phyloP scores from a whole-genome alignment of 2,888 invertebrate species.

The Brachycybe producta region DNA sequence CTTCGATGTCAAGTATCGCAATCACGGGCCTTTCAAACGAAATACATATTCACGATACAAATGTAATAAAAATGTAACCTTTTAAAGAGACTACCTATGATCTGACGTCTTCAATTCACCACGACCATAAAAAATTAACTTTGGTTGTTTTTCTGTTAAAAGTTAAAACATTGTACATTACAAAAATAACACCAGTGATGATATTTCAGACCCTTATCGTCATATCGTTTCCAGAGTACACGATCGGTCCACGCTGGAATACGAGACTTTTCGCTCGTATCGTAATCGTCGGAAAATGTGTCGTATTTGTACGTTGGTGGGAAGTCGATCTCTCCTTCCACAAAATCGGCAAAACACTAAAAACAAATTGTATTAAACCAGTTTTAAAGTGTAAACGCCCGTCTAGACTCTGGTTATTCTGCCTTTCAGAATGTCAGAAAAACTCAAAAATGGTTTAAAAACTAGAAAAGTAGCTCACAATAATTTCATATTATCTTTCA shows the following conservation, averaged over 20 bases:
- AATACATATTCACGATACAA: slow-evolving; percentile 2
- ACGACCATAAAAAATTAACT: slow-evolving; percentile 73
- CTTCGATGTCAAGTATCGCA: slow-evolving; percentile 76
- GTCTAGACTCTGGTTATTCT: too few relatives aligned
- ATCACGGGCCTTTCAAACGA: slow-evolving; percentile 62
- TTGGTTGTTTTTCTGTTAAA: slow-evolving; percentile 47
- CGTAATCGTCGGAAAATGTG: slow-evolving; percentile 95
- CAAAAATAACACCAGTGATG: neutral
- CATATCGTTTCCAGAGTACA: slow-evolving; percentile 71
- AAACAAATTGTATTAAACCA: slow-evolving; percentile 15
- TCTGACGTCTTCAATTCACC: slow-evolving; percentile 95
- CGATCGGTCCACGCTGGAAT: slow-evolving; percentile 98
- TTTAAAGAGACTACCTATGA: slow-evolving; percentile 44
- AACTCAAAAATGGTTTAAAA: too few relatives aligned
- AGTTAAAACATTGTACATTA: neutral
- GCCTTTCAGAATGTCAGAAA: too few relatives aligned
- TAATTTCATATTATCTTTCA: too few relatives aligned
- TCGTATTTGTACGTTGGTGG: slow-evolving; percentile 98
- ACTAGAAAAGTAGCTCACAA: too few relatives aligned
- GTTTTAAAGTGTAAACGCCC: too few relatives aligned
- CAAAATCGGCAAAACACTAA: slow-evolving; percentile 76
- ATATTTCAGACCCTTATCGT: neutral
- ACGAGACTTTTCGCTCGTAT: slow-evolving; percentile 93
- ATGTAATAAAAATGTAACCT: neutral
- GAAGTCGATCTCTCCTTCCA: slow-evolving; percentile 82